These are phyloP conservation scores for Mamestra brassicae DNA, from an alignment of 2,888 invertebrate genomes.

Conservation along the genomic window DNA sequence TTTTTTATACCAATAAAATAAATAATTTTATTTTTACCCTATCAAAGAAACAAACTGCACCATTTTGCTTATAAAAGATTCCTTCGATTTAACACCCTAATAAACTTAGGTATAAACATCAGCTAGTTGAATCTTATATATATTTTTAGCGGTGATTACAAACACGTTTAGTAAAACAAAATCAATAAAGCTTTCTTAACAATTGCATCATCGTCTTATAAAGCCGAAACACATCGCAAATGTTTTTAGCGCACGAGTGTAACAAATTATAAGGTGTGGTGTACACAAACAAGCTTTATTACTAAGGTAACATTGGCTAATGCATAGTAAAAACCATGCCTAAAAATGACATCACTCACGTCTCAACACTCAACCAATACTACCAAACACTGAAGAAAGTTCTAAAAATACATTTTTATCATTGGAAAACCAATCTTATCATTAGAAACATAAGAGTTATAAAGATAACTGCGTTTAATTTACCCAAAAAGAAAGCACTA, in stretches of 20 bases:
- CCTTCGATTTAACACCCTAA: background rate
- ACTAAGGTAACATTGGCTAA: slow-evolving; percentile 21
- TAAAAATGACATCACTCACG: slow-evolving; percentile 31
- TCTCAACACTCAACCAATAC: slow-evolving; percentile 3
- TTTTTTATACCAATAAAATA: background rate
- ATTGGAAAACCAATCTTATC: slow-evolving; percentile 47
- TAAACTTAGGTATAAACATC: background rate
- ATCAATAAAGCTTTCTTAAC: slow-evolving; percentile 47
- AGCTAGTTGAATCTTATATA: slow-evolving; percentile 7
- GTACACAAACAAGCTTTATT: slow-evolving; percentile 7
- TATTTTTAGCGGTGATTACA: slow-evolving; percentile 48
- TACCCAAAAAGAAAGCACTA: slow-evolving; percentile 59
- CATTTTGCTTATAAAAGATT: background rate
- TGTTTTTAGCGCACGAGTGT: slow-evolving; percentile 47
- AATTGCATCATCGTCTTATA: slow-evolving; percentile 51
- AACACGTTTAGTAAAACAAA: slow-evolving; percentile 18
- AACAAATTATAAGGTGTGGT: slow-evolving; percentile 33
- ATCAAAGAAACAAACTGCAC: background rate
- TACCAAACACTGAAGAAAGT: slow-evolving; percentile 46
- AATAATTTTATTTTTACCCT: background rate
- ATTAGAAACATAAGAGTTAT: slow-evolving; percentile 18
- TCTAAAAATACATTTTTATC: slow-evolving; percentile 12
- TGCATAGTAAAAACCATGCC: background rate
- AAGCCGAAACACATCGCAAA: slow-evolving; percentile 28
- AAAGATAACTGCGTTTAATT: background rate